Conservation (phyloP, 2,888 invertebrate genomes). For the Lottia scabra region DNA sequence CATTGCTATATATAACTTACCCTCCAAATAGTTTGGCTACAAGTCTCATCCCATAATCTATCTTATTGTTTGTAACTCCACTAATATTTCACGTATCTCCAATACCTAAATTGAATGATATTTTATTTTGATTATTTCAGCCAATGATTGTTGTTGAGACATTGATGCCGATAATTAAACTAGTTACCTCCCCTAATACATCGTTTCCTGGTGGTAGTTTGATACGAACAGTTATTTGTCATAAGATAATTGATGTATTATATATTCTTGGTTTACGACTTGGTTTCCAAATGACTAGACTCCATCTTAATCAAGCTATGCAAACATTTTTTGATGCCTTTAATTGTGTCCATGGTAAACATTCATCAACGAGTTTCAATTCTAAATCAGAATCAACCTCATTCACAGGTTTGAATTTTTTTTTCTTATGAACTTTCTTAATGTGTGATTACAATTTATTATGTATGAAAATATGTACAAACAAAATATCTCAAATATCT, state of each 20-base stretch:
- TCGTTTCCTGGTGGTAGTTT: constrained; percentile 84
- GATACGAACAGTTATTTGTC: constrained; percentile 81
- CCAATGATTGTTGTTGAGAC: constrained; percentile 87
- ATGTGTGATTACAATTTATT: no score
- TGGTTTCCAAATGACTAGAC: constrained; percentile 71
- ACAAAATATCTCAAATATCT: no score
- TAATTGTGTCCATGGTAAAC: constrained; percentile 43
- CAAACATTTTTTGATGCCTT: constrained; percentile 66
- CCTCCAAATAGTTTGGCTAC: no score
- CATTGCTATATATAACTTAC: no score
- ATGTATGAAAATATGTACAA: no score
- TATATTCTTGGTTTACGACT: constrained; percentile 75
- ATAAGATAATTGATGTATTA: constrained; percentile 85
- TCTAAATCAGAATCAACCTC: neutral
- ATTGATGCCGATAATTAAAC: constrained; percentile 83
- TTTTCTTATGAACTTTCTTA: no score
- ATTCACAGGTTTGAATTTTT: neutral
- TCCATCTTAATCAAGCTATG: constrained; percentile 62
- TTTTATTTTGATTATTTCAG: no score
- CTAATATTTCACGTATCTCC: no score
- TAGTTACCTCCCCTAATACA: constrained; percentile 83
- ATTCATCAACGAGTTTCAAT: neutral
- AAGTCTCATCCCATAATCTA: no score
- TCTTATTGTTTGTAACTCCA: no score
- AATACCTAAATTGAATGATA: no score